phyloP scores from a whole-genome alignment of 2,888 invertebrate species.

The Phanerotoma sp. region DNA sequence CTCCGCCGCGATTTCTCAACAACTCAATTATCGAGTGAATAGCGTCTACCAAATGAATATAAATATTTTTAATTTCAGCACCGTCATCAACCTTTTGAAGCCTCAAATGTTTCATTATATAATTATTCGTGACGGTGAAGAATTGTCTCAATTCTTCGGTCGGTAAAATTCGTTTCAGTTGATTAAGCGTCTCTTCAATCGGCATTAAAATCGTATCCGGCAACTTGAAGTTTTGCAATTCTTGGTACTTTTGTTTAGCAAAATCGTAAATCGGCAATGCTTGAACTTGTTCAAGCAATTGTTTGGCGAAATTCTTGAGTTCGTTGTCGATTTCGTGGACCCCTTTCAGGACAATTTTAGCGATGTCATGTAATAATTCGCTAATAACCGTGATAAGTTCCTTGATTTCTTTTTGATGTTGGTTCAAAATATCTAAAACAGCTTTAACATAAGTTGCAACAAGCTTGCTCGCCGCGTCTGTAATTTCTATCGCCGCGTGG shows the following conservation, averaged over 20 bases:
- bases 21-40: slow-evolving; percentile 61
- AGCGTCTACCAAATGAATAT: slow-evolving; percentile 62
- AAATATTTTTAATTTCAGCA: slow-evolving; percentile 66
- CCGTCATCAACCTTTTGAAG: slow-evolving; percentile 68
- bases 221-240: slow-evolving; percentile 57
- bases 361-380: slow-evolving; percentile 55
- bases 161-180: slow-evolving; percentile 64
- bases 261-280: slow-evolving; percentile 61
- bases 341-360: slow-evolving; percentile 48
- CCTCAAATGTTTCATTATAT: slow-evolving; percentile 57
- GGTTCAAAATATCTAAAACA: slow-evolving; percentile 63
- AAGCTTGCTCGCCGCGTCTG: slow-evolving; percentile 57
- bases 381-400: slow-evolving; percentile 60
- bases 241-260: slow-evolving; percentile 56
- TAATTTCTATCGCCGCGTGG: slow-evolving; percentile 57
- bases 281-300: slow-evolving; percentile 60
- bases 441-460: slow-evolving; percentile 59
- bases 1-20: slow-evolving; percentile 55
- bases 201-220: slow-evolving; percentile 63
- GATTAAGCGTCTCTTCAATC: slow-evolving; percentile 61
- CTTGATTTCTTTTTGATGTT: slow-evolving; percentile 68
- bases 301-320: slow-evolving; percentile 55
- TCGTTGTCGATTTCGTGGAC: slow-evolving; percentile 49
- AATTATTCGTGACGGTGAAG: slow-evolving; percentile 63
- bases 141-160: slow-evolving; percentile 67